Base-by-base conservation (phyloP, 2,113 vertebrate species). In the Jaculus jaculus region DNA sequence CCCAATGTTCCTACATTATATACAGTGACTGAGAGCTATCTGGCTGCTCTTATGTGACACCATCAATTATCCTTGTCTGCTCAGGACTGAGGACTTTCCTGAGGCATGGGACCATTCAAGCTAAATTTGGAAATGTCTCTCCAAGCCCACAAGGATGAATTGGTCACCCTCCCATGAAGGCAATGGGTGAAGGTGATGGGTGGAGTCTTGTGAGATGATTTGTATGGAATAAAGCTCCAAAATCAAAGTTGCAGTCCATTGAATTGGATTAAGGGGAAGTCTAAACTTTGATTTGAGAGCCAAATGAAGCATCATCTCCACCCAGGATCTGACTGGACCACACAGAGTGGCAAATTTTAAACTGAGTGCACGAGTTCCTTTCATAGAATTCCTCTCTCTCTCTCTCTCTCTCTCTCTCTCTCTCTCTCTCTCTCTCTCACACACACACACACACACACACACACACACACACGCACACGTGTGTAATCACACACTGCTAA, bases 21-120 rank as follows among this genome's bases (percentile, higher is more conserved):
- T 0, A 16, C 3, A 39, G 30, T 21, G 2, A 2, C 1, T 18
- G 28, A 71, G 39, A 20, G 13, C 24, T 8, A 5, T 18, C 30
- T 34, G 28, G 30, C 58, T n/a, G 32, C 32, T 30, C 71, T 66
- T 61, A 21, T 21, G 28, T 2, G 11, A 1, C 63, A 4, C 34
- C 39, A 37, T 30, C 9, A 2, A 7, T 18, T 4, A 0, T n/a
- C 60, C n/a, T 54, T 72, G 77, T 77, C 32, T 92, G 42, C 92
- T 69, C 0, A 0, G 10, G 42, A 39, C 10, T 7, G 18, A 23
- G 23, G 18, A n/a, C 5, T n/a, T 58, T 74, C 71, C 58, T 47
- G 60, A 37, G 11, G 34, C 4, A 0, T 3, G 1, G 63, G 47
- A 32, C 30, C 12, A 21, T 39, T 28, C 4, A 47, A 0, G 0